These are phyloP conservation scores for Drosophila neonasuta DNA, from an alignment of 2,888 invertebrate genomes.

Conservation along the genomic window DNA sequence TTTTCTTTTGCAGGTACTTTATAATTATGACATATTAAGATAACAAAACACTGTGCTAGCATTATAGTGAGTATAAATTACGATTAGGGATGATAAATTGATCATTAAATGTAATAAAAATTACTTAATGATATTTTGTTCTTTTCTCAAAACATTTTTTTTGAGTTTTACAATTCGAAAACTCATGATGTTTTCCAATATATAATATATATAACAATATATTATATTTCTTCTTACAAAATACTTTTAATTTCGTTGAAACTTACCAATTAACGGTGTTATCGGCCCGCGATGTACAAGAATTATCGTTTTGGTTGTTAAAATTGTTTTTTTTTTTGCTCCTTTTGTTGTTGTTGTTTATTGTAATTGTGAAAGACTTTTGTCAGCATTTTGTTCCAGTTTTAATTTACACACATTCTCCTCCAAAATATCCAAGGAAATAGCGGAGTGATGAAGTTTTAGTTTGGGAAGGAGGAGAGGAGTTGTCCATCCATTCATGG, in stretches of 20 bases:
- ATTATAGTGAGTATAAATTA: background rate
- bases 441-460: no score
- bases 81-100: background rate
- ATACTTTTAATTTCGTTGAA: background rate
- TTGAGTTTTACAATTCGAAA: no score
- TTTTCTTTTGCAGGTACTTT: no score
- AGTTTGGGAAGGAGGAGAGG: no score
- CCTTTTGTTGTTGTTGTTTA: constrained; percentile 27
- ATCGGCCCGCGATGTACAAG: constrained; percentile 49
- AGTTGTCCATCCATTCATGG: background rate
- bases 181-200: no score
- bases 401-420: constrained; percentile 54
- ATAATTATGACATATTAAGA: no score
- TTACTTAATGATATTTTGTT: no score
- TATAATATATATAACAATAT: no score
- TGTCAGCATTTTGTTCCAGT: constrained; percentile 75
- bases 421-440: constrained; percentile 9
- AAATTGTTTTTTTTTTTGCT: constrained; percentile 11
- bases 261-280: constrained; percentile 51
- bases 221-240: no score
- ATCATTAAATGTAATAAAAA: background rate
- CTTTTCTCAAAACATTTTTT: no score
- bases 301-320: constrained; percentile 7
- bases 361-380: constrained; percentile 49
- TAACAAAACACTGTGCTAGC: no score